Evolutionary conservation across 2,797 vertebrate genomes (phyloP), one percentile per base, ranked within the genome.

Genomic region (Phyllotis vaccarum): DNA sequence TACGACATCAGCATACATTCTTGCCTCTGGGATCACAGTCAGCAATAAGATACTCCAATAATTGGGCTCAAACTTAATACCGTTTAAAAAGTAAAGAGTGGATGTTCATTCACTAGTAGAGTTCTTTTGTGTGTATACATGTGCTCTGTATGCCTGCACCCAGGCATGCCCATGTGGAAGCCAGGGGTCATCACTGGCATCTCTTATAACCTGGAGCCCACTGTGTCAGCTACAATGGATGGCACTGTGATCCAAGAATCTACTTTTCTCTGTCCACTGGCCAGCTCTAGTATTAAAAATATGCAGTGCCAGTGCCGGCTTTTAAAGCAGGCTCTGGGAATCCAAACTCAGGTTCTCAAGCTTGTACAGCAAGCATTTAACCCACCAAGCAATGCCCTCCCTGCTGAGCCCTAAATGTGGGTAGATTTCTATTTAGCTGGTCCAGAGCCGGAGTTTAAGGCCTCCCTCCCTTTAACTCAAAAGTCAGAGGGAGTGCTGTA

Each of bases 361-460:
- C 83, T 16, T 34, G 22, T 2, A 14, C 7, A 54, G 46, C 21
- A 16, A 37, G 13, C 22, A 27, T 13, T 37, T 64, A 21, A 24
- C 22, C 46, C 43, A 62, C 17, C 62, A 52, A 78, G 14, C 46
- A 31, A 9, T 29, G 4, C 43, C 56, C n/a, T 17, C 79, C 22
- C 24, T 21, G 5, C 60, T 5, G n/a, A 52, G 21, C 2, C 83
- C 83, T 37, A 79, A 40, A 85, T 85, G 66, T 29, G 34, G 52
- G 80, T 60, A 94, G 60, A 79, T 88, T 81, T 82, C 22, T 94
- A 89, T 58, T 60, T 40, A 90, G 91, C 66, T 52, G 11, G 91
- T 66, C 66, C 66, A 66, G 60, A 88, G 43, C 40, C 90, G 75
- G 24, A 87, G 2, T 87, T 66, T 89, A 72, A 46, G 60, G 87